These are phyloP conservation scores for Hucho hucho DNA, from an alignment of 2,113 vertebrate genomes.

Conservation along the genomic window DNA sequence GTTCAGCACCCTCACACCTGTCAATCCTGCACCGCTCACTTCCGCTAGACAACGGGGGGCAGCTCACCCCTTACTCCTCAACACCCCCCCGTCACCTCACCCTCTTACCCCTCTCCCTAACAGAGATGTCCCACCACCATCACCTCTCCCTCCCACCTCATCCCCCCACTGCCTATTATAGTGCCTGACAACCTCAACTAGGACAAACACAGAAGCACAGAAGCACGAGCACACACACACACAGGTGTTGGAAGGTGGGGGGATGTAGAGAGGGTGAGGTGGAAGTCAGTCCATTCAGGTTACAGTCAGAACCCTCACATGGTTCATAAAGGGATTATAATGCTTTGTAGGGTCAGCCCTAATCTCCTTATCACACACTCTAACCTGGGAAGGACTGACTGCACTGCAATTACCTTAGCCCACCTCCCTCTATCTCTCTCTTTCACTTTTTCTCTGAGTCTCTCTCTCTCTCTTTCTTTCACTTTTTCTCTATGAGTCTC, in stretches of 20 bases:
- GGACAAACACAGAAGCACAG: neutral
- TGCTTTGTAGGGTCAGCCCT: neutral
- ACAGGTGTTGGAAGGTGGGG: neutral
- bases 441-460: neutral
- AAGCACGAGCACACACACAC: too few relatives aligned
- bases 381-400: constrained; percentile 7
- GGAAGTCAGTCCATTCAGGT: constrained; percentile 13
- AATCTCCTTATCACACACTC: constrained; percentile 5
- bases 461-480: constrained; percentile 9
- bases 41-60: constrained; percentile 56
- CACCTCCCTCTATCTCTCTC: constrained; percentile 22
- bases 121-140: neutral
- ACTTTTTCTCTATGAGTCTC: too few relatives aligned
- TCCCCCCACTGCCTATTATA: neutral
- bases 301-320: neutral
- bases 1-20: constrained; percentile 62
- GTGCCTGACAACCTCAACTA: constrained; percentile 5
- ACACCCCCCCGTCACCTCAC: constrained; percentile 38
- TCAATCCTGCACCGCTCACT: constrained; percentile 43
- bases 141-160: constrained; percentile 15
- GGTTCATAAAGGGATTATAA: neutral
- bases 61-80: constrained; percentile 38
- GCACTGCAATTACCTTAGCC: constrained; percentile 9
- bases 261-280: neutral
- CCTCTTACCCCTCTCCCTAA: constrained; percentile 24